Evolutionary conservation across 2,888 invertebrate species (phyloP).

Genomic region (Volucella inanis): DNA sequence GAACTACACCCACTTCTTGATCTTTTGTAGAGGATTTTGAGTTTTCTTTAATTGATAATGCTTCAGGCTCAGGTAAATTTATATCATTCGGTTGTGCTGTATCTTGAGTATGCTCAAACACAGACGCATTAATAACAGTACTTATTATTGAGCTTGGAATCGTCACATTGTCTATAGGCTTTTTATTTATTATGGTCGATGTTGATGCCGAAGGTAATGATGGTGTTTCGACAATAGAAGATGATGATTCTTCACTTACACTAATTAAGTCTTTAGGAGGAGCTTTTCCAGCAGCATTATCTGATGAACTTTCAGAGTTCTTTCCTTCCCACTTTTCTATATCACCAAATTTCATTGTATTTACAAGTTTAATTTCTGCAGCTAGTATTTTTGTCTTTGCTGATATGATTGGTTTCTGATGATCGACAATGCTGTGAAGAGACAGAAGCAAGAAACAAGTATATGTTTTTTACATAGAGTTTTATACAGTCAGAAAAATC

Average conservation of each 20-base stretch:
- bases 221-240: constrained; percentile 1
- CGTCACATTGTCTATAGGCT: constrained; percentile 29
- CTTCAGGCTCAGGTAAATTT: constrained; percentile 52
- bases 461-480: background rate
- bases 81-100: constrained; percentile 37
- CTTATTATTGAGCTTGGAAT: constrained; percentile 4
- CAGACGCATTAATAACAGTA: constrained; percentile 10
- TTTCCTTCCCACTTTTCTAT: constrained; percentile 28
- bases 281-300: background rate
- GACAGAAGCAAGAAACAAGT: constrained; percentile 27
- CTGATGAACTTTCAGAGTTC: background rate
- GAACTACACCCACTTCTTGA: constrained; percentile 72
- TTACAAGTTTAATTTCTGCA: constrained; percentile 80
- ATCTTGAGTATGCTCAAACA: constrained; percentile 48
- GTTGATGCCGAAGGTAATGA: background rate
- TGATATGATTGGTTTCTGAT: constrained; percentile 78
- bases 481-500: background rate
- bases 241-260: constrained; percentile 7
- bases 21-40: constrained; percentile 36
- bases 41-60: constrained; percentile 32
- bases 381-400: constrained; percentile 79
- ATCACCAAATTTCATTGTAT: constrained; percentile 75
- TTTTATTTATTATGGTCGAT: background rate
- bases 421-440: constrained; percentile 79
- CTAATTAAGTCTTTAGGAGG: constrained; percentile 6